A percentile compares a stretch with the other conserved stretches of the same genome.
Evolutionary conservation across 64 coral and sea anemone genomes (phyloP).

Genomic region (Montipora sp.): DNA sequence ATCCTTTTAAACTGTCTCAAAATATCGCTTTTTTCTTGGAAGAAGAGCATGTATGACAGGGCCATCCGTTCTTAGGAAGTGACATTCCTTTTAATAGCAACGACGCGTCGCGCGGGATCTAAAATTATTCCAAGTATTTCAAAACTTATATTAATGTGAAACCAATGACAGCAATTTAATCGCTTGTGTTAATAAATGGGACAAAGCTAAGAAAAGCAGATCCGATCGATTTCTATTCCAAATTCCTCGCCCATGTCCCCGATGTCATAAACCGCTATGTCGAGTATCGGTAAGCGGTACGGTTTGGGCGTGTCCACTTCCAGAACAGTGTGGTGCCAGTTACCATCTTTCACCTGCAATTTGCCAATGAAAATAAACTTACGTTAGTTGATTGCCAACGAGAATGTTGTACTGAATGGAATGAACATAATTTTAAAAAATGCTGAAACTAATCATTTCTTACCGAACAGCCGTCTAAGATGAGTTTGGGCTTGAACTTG

Average conservation of each 20-base stretch:
- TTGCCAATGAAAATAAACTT: not conserved
- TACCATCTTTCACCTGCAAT: conserved; percentile 32
- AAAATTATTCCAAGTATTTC: too few species aligned
- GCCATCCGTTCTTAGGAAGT: too few species aligned
- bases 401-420: too few species aligned
- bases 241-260: conserved; percentile 36
- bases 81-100: too few species aligned
- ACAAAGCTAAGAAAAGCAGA: conserved; percentile 23
- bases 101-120: too few species aligned
- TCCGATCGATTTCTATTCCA: conserved; percentile 32
- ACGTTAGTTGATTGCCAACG: too few species aligned
- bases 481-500: conserved; percentile 87
- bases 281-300: conserved; percentile 27
- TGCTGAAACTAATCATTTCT: not conserved
- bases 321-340: conserved; percentile 15
- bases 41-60: too few species aligned
- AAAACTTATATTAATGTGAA: not conserved
- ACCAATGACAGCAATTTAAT: not conserved
- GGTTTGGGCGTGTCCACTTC: conserved; percentile 49
- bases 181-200: not conserved
- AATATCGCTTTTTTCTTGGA: not conserved
- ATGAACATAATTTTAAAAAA: too few species aligned
- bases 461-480: conserved; percentile 84
- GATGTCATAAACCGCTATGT: conserved; percentile 37
- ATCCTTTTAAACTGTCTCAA: not conserved